Evolutionary conservation across 2,113 vertebrate species (phyloP).

Genomic region (Pelmatolapia mariae): DNA sequence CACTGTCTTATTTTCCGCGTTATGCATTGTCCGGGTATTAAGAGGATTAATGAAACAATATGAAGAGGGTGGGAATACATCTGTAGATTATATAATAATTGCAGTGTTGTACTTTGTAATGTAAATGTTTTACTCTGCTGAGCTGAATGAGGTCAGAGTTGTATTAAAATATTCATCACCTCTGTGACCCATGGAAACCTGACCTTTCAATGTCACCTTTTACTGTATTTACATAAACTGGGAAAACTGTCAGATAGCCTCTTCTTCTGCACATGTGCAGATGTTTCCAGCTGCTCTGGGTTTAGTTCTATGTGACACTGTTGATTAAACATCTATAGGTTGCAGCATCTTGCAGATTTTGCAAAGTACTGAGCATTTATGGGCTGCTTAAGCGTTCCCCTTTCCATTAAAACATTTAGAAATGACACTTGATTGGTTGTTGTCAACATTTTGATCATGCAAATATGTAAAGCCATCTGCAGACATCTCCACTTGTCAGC

Average conservation of each 20-base stretch:
- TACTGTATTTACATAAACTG: neutral
- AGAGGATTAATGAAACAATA: slow-evolving; percentile 56
- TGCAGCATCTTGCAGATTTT: neutral
- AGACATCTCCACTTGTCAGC: slow-evolving; percentile 51
- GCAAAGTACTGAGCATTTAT: neutral
- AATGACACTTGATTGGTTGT: slow-evolving; percentile 10
- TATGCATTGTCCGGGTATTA: slow-evolving; percentile 36
- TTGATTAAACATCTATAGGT: neutral
- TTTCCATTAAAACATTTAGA: neutral
- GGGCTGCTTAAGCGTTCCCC: neutral
- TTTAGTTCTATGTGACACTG: neutral
- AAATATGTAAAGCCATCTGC: slow-evolving; percentile 33
- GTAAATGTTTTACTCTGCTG: neutral
- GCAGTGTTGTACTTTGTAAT: neutral
- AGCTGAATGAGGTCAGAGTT: neutral
- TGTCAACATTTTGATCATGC: slow-evolving; percentile 16
- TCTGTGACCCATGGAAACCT: neutral
- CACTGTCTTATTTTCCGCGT: slow-evolving; percentile 14
- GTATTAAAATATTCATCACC: neutral
- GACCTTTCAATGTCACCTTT: neutral
- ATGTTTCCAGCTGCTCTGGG: neutral
- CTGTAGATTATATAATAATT: neutral
- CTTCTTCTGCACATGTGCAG: neutral
- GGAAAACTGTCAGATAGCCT: neutral
- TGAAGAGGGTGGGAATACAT: neutral